Base-by-base conservation (phyloP, 1,140 invertebrate species). In the Eriosoma lanigerum region DNA sequence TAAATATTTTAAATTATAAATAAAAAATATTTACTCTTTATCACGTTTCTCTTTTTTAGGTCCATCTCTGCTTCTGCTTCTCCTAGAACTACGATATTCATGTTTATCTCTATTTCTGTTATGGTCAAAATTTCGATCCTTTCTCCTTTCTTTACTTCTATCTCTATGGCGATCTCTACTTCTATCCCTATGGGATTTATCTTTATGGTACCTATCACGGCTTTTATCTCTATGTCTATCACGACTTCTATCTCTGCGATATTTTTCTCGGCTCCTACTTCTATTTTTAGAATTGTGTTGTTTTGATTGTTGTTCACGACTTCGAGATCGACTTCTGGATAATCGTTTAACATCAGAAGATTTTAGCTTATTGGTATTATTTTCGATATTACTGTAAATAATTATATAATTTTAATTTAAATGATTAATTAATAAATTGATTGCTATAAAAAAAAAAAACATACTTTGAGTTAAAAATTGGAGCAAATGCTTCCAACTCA, bases 401-500 rank as follows among this genome's bases (percentile, higher is more conserved):
- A 66, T 66, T 10, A 76, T 66, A 62, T 82, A 72, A 80, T 19
- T 19, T 46, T 2, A n/a, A 26, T n/a, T n/a, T n/a, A n/a, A n/a
- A n/a, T n/a, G n/a, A n/a, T n/a, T 48, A 26, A 66, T 46, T 66
- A 46, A 26, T 26, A 64, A 24, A 58, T 24, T 26, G 1, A 5
- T 62, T n/a, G 81, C 24, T 64, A 62, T 29, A 81, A 29, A 5
- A 52, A 32, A 52, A 38, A 0, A 29, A 72, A 32, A 26, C 24
- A n/a, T 72, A 72, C 68, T 72, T 52, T 0, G 46, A 10, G 44
- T 10, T 72, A n/a, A 44, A 21, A 46, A 89, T 88, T 0, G 94
- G 94, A 15, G 95, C 93, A 24, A 97, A 85, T 19, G 94, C 93
- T 87, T 98, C 96, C 60, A 98, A 87, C 83, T 94, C 93, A 62